A percentile compares a stretch with the other conserved stretches of the same genome.
These are phyloP conservation scores for Thinocorus orbignyianus DNA, from an alignment of 2,113 vertebrate species.

Conservation along the genomic window DNA sequence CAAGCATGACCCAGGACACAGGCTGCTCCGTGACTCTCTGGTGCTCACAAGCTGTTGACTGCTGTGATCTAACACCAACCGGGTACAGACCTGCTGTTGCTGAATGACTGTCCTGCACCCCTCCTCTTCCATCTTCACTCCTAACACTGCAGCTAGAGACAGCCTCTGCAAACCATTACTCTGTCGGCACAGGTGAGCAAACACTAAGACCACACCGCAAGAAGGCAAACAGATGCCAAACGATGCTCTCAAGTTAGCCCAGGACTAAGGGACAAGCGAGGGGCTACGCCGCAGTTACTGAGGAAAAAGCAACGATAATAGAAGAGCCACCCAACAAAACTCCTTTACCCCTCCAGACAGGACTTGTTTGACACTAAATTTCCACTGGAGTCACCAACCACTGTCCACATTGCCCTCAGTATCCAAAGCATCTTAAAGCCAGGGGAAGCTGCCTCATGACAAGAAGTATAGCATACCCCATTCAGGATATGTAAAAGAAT, in stretches of 20 bases:
- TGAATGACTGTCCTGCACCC: neutral
- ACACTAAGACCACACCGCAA: neutral
- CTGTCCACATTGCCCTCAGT: neutral
- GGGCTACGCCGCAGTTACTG: neutral
- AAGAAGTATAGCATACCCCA: neutral
- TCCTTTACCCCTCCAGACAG: neutral
- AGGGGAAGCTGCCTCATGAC: neutral
- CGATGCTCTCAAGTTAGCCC: rapidly evolving
- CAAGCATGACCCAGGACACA: neutral
- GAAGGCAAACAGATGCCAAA: neutral
- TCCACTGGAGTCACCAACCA: neutral
- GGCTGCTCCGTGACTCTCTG: rapidly evolving
- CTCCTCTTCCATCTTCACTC: neutral
- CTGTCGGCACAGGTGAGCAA: slow-evolving; percentile 42
- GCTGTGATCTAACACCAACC: neutral
- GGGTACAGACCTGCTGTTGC: neutral
- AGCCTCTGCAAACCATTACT: neutral
- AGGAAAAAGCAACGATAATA: neutral
- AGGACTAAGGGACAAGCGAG: neutral
- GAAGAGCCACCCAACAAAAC: neutral
- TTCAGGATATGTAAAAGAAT: neutral
- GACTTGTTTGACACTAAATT: neutral
- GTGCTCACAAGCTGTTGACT: neutral
- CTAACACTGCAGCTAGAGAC: neutral
- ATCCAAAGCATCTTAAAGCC: neutral